These are phyloP conservation scores for Psittacula echo DNA, from an alignment of 2,797 vertebrate species.

Conservation along the genomic window DNA sequence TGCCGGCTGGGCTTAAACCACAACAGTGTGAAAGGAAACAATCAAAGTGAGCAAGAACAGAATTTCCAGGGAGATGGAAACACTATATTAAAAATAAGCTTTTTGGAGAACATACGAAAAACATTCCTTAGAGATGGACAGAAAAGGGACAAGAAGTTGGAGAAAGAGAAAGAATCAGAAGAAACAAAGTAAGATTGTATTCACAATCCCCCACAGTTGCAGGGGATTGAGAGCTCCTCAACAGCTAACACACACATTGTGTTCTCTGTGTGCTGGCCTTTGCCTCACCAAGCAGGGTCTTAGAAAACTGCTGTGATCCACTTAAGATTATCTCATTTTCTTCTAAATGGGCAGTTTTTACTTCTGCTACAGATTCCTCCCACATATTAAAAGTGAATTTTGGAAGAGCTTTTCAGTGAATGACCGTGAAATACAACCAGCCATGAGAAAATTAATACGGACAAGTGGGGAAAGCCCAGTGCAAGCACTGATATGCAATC, in stretches of 20 bases:
- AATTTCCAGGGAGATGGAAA: slow-evolving; percentile 31
- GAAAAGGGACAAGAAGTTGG: background rate
- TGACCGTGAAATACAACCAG: background rate
- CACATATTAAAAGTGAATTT: background rate
- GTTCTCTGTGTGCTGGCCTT: background rate
- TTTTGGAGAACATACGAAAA: background rate
- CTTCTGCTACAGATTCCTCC: background rate
- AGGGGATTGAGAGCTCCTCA: background rate
- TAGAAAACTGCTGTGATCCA: background rate
- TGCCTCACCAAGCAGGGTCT: background rate
- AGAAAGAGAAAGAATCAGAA: background rate
- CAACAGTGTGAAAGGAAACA: slow-evolving; percentile 55
- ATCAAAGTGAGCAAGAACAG: slow-evolving; percentile 31
- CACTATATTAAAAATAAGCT: background rate
- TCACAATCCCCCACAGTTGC: background rate
- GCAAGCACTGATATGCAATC: background rate
- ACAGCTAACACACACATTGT: accelerated
- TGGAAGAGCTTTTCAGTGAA: background rate
- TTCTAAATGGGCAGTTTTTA: background rate
- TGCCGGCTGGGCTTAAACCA: no score
- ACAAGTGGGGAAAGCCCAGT: background rate
- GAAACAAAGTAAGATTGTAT: background rate
- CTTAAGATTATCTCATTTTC: background rate
- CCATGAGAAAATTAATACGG: background rate
- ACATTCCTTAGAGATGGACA: background rate